Conservation (phyloP, 1,140 invertebrate species). For the Lucilia sericata region DNA sequence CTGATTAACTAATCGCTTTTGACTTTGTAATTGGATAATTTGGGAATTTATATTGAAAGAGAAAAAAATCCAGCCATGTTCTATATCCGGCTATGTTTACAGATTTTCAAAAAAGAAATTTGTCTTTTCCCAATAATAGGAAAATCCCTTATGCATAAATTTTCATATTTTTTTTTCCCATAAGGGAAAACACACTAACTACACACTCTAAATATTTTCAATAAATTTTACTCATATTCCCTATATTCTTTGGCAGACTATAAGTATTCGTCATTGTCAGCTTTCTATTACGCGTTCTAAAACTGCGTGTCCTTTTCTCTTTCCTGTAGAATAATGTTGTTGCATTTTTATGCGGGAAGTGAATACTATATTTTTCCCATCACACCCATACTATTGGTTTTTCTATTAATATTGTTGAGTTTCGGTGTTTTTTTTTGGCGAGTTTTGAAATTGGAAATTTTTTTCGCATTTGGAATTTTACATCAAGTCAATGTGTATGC, state of each 20-base stretch:
- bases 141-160: too few species aligned
- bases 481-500: neutral
- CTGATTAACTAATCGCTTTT: slow-evolving; percentile 27
- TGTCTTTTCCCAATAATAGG: too few species aligned
- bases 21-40: slow-evolving; percentile 43
- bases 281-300: slow-evolving; percentile 5
- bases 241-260: too few species aligned
- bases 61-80: too few species aligned
- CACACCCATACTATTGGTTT: slow-evolving; percentile 6
- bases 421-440: neutral
- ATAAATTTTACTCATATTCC: neutral
- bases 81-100: slow-evolving; percentile 7
- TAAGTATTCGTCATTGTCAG: too few species aligned
- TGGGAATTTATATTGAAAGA: slow-evolving; percentile 22
- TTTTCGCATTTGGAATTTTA: slow-evolving; percentile 18
- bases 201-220: neutral
- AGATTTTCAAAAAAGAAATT: neutral
- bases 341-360: slow-evolving; percentile 36
- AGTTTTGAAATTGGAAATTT: slow-evolving; percentile 26
- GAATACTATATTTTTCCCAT: slow-evolving; percentile 28
- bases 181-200: slow-evolving; percentile 24
- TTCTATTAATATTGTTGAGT: neutral
- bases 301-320: too few species aligned
- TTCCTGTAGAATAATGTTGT: too few species aligned
- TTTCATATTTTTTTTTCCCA: slow-evolving; percentile 16